Evolutionary conservation across 2,888 invertebrate genomes (phyloP), one percentile per base, ranked within the genome.

Genomic region (Schrankia costaestrigalis): DNA sequence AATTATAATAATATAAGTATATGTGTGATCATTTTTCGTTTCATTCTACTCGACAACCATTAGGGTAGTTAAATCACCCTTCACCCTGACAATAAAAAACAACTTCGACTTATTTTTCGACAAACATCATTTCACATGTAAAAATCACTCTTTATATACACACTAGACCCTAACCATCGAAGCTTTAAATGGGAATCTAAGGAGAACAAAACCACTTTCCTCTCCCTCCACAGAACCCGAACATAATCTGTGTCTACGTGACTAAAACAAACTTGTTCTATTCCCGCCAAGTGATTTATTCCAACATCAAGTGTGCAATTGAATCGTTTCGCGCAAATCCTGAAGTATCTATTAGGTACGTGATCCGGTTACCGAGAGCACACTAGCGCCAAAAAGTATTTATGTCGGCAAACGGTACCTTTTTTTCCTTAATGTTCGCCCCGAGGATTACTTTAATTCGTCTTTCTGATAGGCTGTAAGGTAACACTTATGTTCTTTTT

Each of bases 281-380:
- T 47, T 41, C 42, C 46, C 42, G 30, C 37, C 31, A 37, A 69
- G 67, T 78, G 78, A 78, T 78, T 78, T 78, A 78, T 75, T 68
- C 49, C 47, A 58, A 60, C 73, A 75, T 78, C 74, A 71, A 62
- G 56, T 62, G 48, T 45, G 66, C 75, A 78, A 78, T 76, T 74
- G 77, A 77, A 78, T 72, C 74, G 72, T 62, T 71, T 59, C 48
- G 54, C 56, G 58, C 69, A 66, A 73, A 72, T 56, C 49, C 59
- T 57, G 67, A 74, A 77, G 76, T 75, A 75, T 73, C 78, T 78
- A 78, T 77, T 76, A 71, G 59, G 37, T 64, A 77, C 78, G 78
- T 78, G 78, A 52, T 46, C 37, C 31, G 71, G 26, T 52, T 73
- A 63, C 61, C 30, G 53, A 56, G 50, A 29, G 36, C 41, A 31